A percentile compares a stretch with the other conserved stretches of the same genome.
Evolutionary conservation across 2,113 vertebrate genomes (phyloP).

Genomic region (Vidua chalybeata): DNA sequence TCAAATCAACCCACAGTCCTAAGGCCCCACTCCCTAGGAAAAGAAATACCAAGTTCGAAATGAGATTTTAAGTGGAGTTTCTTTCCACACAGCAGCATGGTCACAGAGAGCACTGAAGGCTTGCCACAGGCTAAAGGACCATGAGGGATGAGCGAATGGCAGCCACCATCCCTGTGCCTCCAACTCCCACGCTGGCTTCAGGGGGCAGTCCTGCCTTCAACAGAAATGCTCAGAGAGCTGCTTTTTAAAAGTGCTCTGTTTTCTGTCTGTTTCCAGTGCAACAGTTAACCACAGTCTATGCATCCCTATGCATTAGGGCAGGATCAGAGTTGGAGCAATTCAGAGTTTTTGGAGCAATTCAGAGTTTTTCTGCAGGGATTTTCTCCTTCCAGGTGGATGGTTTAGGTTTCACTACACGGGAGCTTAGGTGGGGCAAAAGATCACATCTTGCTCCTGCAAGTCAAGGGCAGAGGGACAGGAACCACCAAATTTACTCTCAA

Average conservation of each 20-base stretch:
- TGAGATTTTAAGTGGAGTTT: neutral
- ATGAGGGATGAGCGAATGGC: accelerated
- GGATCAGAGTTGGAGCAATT: constrained; percentile 11
- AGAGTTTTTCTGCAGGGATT: constrained; percentile 18
- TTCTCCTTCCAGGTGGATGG: constrained; percentile 28
- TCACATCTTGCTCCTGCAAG: neutral
- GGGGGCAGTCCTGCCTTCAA: neutral
- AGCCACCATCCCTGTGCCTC: neutral
- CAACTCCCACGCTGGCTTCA: accelerated
- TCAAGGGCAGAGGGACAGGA: neutral
- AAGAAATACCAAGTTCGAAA: neutral
- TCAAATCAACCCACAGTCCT: neutral
- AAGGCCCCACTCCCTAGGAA: neutral
- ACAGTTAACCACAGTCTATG: neutral
- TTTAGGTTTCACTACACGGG: constrained; percentile 30
- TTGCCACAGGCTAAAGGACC: neutral
- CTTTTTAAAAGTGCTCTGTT: neutral
- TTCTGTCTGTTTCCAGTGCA: neutral
- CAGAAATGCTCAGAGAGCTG: neutral
- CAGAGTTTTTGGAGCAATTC: constrained; percentile 35
- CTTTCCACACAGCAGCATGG: neutral
- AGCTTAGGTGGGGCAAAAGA: neutral
- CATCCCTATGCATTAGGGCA: neutral
- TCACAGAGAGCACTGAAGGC: neutral
- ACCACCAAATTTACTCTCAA: neutral